These are phyloP conservation scores for Ploceus nigricollis DNA, from an alignment of 2,113 vertebrate species.

Conservation along the genomic window DNA sequence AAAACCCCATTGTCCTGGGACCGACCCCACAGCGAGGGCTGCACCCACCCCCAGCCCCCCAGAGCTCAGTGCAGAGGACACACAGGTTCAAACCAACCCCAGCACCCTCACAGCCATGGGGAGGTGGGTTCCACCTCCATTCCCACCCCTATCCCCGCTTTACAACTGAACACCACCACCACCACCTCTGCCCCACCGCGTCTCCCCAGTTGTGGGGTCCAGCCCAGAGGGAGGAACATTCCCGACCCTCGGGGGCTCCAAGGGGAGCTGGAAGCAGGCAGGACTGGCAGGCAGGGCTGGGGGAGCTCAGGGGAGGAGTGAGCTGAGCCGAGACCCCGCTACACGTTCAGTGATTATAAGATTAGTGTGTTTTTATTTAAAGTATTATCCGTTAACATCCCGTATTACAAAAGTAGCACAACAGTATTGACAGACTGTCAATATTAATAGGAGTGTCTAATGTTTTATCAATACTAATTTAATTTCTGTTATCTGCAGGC, in stretches of 20 bases:
- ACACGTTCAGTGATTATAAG: constrained; percentile 34
- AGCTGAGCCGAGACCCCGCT: neutral
- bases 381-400: constrained; percentile 64
- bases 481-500: constrained; percentile 67
- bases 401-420: constrained; percentile 64
- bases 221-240: neutral
- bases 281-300: neutral
- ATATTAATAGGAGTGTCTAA: constrained; percentile 73
- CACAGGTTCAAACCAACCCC: neutral
- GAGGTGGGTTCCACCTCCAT: neutral
- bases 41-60: neutral
- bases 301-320: neutral
- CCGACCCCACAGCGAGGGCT: rapidly evolving
- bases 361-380: constrained; percentile 67
- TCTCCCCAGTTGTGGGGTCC: rapidly evolving
- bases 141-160: neutral
- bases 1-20: rapidly evolving
- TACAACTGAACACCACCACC: neutral
- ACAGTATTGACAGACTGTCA: constrained; percentile 66
- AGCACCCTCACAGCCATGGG: rapidly evolving
- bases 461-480: constrained; percentile 72
- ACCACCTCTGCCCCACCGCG: neutral
- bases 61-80: rapidly evolving
- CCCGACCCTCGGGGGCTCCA: rapidly evolving
- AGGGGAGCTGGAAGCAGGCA: neutral